Evolutionary conservation across 2,113 vertebrate species (phyloP).

Genomic region (Ailurus styani): DNA sequence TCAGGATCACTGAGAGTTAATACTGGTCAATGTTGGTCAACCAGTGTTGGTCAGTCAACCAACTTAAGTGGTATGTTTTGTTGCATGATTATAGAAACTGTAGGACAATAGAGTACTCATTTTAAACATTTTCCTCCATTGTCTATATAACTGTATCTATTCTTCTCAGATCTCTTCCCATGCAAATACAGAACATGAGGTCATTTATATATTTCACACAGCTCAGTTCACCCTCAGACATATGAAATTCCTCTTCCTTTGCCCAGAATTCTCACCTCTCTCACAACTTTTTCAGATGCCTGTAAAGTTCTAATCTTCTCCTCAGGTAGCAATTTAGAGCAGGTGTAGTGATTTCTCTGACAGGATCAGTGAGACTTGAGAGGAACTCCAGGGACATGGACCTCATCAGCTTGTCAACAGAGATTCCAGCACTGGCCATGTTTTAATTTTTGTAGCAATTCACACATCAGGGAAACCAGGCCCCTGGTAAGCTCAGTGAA

Average conservation of each 20-base stretch:
- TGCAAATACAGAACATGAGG: not conserved
- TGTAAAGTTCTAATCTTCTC: slow-evolving; percentile 33
- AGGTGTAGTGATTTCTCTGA: slow-evolving; percentile 61
- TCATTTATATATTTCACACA: not conserved
- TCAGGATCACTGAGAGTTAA: not conserved
- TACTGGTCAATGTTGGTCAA: not conserved
- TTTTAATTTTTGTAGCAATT: slow-evolving; percentile 66
- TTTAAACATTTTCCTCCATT: not conserved
- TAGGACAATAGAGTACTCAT: not conserved
- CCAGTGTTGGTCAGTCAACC: not conserved
- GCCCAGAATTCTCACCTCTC: not conserved
- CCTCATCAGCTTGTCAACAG: slow-evolving; percentile 61
- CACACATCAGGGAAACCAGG: slow-evolving; percentile 46
- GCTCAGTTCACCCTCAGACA: not conserved
- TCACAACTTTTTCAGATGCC: not conserved
- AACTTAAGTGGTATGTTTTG: not conserved
- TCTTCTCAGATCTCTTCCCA: not conserved
- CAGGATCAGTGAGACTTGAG: slow-evolving; percentile 15
- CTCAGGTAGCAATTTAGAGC: slow-evolving; percentile 41
- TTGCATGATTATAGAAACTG: not conserved
- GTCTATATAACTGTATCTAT: not conserved
- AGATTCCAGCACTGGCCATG: not conserved
- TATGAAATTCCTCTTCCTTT: not conserved
- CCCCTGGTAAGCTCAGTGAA: slow-evolving; percentile 28
- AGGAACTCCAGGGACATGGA: slow-evolving; percentile 5